phyloP scores from a whole-genome alignment of 2,113 vertebrate genomes.

The Passer domesticus region DNA sequence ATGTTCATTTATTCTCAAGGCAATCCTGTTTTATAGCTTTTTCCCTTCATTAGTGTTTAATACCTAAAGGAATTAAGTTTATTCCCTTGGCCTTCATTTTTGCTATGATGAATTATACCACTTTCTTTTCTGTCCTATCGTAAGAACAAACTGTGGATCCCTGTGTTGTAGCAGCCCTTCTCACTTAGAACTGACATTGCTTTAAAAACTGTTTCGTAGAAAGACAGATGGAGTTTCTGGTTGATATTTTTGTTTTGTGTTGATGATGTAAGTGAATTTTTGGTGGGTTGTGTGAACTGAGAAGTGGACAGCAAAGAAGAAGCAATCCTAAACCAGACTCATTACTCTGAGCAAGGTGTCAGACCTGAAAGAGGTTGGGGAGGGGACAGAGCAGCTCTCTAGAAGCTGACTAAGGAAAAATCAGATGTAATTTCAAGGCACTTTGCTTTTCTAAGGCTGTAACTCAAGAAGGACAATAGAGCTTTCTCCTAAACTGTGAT shows the following conservation, averaged over 20 bases:
- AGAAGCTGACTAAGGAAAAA: neutral
- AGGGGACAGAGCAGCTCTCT: neutral
- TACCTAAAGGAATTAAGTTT: neutral
- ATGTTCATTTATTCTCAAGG: neutral
- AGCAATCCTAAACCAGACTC: neutral
- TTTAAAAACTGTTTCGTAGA: neutral
- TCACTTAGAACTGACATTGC: neutral
- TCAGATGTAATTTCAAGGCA: neutral
- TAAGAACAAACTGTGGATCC: neutral
- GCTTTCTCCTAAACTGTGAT: neutral
- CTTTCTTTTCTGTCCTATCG: neutral
- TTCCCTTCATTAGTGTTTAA: neutral
- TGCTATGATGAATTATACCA: neutral
- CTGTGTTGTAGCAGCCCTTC: neutral
- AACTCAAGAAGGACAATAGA: neutral
- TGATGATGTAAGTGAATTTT: neutral
- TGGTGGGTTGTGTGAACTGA: neutral
- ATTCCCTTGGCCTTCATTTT: neutral
- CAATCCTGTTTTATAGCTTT: neutral
- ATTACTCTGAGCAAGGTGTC: neutral
- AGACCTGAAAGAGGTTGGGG: neutral
- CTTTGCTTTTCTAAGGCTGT: neutral
- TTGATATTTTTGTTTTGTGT: neutral
- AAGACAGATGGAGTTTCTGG: neutral
- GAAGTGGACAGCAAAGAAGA: neutral